Base-by-base conservation (phyloP, 2,888 invertebrate species). In the Eupeodes luniger region DNA sequence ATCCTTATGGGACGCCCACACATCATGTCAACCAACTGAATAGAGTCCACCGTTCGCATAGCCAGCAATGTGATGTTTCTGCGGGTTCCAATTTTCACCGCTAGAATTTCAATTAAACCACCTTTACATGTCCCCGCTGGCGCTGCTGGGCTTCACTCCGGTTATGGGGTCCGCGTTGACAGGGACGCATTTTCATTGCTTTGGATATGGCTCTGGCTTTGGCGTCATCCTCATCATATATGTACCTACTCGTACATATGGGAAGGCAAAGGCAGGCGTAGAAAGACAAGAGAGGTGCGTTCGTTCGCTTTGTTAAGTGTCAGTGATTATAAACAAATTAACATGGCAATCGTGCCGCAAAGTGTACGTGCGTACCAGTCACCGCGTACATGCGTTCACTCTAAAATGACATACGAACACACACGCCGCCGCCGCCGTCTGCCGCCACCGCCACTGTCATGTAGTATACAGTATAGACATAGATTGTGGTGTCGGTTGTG, bases 281-380 rank as follows among this genome's bases (percentile, higher is more conserved):
- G 16, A 66, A 19, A 66, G 47, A n/a, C 47, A 49, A 7, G 34
- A 19, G 55, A n/a, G 51, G 69, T 82, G 81, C 78, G 62, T 76
- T 67, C 83, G 80, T 87, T 59, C 80, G 72, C 70, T 74, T 75
- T 87, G 87, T 87, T 87, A 87, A 87, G 87, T 87, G 87, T 83
- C 87, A 87, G 87, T 87, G 87, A 87, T 87, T 87, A 87, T 87
- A 87, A 87, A 87, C 87, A 87, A 87, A 87, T 84, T 87, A 87
- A 87, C 87, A 80, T 87, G 87, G 80, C 87, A 83, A 87, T 83
- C 83, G 83, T 83, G 77, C 80, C 77, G 72, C 72, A 64, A 70
- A 74, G 76, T 80, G 70, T 82, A 82, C 83, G 82, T 87, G 79
- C 79, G 79, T 76, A 64, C 64, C 79, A 64, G 82, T 34, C 75